Percentiles rank a stretch among this genome's conserved stretches.
Evolutionary conservation across 2,888 invertebrate species (phyloP).

Genomic region (Hipparchia semele): DNA sequence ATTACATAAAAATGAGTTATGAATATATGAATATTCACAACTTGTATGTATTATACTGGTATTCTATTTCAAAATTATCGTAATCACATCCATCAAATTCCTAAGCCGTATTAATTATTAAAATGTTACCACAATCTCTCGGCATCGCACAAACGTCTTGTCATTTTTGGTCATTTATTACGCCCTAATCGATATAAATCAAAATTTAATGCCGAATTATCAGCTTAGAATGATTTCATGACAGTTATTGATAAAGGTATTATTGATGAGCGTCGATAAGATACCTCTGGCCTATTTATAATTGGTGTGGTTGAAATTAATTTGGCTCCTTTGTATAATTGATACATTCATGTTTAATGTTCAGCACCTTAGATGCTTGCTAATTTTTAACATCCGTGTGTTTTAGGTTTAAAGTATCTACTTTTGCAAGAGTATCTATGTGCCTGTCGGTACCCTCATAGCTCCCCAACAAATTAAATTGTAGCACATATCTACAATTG

Average conservation of each 20-base stretch:
- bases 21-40: neutral
- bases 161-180: conserved; percentile 51
- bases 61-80: conserved; percentile 4
- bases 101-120: conserved; percentile 48
- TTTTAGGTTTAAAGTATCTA: too few relatives aligned
- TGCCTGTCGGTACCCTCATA: too few relatives aligned
- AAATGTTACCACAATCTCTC: conserved; percentile 41
- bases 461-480: too few relatives aligned
- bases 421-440: too few relatives aligned
- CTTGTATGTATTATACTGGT: neutral
- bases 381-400: too few relatives aligned
- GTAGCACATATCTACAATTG: too few relatives aligned
- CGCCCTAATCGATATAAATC: conserved; percentile 59
- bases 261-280: conserved; percentile 41
- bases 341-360: conserved; percentile 6
- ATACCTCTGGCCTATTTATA: conserved; percentile 25
- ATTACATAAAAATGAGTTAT: neutral
- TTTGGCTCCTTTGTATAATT: conserved; percentile 15
- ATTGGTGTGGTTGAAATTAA: conserved; percentile 17
- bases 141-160: conserved; percentile 32
- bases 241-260: conserved; percentile 59
- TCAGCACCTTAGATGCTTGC: neutral
- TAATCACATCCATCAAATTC: conserved; percentile 46
- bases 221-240: conserved; percentile 57
- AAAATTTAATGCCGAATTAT: conserved; percentile 63